Evolutionary conservation across 2,888 invertebrate species (phyloP).

Genomic region (Lasioglossum villosulum): DNA sequence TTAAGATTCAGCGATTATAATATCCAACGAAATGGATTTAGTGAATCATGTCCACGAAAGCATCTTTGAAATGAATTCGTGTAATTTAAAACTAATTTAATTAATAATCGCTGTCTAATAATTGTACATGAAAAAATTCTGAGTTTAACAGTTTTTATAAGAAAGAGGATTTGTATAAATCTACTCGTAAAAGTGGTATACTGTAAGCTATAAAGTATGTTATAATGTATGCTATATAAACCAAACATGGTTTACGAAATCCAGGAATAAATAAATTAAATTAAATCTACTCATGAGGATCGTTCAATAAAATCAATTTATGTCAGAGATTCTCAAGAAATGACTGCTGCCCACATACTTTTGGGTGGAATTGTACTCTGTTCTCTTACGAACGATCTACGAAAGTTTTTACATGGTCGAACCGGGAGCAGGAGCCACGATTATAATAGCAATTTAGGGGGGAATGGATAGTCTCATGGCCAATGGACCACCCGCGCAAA

Average conservation of each 20-base stretch:
- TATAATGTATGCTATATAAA: no score
- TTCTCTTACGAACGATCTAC: neutral
- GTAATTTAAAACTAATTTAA: no score
- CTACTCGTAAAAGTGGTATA: no score
- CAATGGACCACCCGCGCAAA: constrained; percentile 55
- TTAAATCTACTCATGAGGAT: no score
- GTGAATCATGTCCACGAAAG: neutral
- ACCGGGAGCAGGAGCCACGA: neutral
- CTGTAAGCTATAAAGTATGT: no score
- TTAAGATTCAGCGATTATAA: neutral
- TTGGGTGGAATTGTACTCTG: neutral
- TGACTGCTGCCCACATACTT: neutral
- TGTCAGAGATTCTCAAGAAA: no score
- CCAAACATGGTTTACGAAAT: no score
- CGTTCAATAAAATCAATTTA: no score
- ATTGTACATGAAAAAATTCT: neutral
- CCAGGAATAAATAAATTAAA: no score
- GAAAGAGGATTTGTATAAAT: no score
- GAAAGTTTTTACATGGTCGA: neutral
- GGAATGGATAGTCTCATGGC: constrained; percentile 25
- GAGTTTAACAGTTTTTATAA: neutral
- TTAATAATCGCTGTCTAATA: no score
- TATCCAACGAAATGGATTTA: neutral
- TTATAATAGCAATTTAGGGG: constrained; percentile 36
- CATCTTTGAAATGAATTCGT: no score